These are phyloP conservation scores for Erythrocebus patas DNA, from an alignment of 2,113 vertebrate species.

Conservation along the genomic window DNA sequence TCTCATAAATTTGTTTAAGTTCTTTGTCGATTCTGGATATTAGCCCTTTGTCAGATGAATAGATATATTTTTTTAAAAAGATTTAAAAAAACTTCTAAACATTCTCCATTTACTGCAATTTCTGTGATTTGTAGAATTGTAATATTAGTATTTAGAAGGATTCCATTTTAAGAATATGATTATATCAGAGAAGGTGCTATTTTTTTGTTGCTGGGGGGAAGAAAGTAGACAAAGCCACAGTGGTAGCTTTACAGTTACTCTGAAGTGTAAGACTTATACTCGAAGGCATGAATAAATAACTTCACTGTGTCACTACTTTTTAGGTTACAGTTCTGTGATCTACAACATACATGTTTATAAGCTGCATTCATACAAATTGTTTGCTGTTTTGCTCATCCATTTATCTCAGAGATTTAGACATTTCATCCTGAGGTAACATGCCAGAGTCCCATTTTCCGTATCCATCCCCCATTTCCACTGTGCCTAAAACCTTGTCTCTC, in stretches of 20 bases:
- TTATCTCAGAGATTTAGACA: not conserved
- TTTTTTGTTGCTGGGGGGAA: not conserved
- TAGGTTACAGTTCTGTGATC: not conserved
- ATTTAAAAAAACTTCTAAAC: not conserved
- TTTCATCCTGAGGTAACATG: not conserved
- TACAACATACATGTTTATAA: not conserved
- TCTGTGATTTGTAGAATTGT: conserved; percentile 26
- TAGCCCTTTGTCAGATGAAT: no score
- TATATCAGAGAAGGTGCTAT: not conserved
- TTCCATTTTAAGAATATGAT: not conserved
- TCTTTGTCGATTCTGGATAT: no score
- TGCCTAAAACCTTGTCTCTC: not conserved
- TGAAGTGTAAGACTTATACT: not conserved
- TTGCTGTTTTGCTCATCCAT: not conserved
- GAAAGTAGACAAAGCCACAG: not conserved
- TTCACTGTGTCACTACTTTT: not conserved
- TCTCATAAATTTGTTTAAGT: no score
- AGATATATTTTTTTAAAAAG: not conserved
- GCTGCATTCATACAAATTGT: not conserved
- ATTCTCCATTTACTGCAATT: conserved; percentile 19
- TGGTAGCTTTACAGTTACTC: not conserved
- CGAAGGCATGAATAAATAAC: not conserved
- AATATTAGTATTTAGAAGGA: conserved; percentile 40
- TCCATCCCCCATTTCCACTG: not conserved
- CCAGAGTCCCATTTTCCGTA: not conserved